Evolutionary conservation across 2,113 vertebrate genomes (phyloP).

Genomic region (Plotosus lineatus): DNA sequence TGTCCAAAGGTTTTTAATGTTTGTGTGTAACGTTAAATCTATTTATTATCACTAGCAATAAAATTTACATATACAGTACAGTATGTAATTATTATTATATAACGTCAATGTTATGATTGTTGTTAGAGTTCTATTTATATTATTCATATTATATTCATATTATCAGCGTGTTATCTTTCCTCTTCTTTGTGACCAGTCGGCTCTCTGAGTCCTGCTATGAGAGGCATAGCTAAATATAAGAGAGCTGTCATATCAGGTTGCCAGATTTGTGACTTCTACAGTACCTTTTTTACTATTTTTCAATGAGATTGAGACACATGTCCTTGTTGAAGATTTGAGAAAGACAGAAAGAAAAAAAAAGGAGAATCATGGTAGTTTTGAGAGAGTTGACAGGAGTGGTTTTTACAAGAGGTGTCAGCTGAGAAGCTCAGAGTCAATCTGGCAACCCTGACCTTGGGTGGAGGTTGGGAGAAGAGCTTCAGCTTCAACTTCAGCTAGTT

Average conservation of each 20-base stretch:
- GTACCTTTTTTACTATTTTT: background rate
- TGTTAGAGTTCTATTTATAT: background rate
- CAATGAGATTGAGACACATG: too few relatives aligned
- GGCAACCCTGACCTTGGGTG: constrained; percentile 27
- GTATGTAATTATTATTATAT: too few relatives aligned
- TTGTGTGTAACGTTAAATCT: too few relatives aligned
- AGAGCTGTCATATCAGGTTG: background rate
- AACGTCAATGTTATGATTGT: background rate
- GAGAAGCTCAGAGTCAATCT: background rate
- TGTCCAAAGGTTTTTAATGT: too few relatives aligned
- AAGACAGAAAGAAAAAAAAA: accelerated
- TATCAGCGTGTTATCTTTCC: background rate
- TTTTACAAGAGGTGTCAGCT: background rate
- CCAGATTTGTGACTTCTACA: background rate
- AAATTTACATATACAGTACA: too few relatives aligned
- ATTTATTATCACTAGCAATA: too few relatives aligned
- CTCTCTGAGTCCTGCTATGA: constrained; percentile 13
- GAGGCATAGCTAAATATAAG: constrained; percentile 52
- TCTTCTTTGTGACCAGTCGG: background rate
- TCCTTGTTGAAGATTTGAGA: background rate
- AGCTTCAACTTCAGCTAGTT: constrained; percentile 30
- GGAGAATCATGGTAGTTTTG: background rate
- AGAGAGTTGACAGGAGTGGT: background rate
- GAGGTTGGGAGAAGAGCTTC: constrained; percentile 11
- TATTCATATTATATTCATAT: background rate